phyloP scores from a whole-genome alignment of 1,140 invertebrate genomes.

The Drosophila varians region DNA sequence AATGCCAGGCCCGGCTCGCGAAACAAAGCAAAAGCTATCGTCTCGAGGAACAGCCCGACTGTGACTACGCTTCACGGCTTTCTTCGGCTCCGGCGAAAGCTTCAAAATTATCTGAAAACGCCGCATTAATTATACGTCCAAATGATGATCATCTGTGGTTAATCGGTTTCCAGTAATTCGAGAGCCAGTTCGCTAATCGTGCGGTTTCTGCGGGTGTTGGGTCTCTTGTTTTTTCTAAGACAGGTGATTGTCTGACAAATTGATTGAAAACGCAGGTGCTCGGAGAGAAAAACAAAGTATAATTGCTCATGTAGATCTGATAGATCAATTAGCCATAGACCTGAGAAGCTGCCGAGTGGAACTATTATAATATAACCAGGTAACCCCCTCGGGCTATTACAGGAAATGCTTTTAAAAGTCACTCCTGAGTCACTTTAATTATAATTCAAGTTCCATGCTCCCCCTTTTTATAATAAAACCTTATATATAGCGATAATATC shows the following conservation, averaged over 20 bases:
- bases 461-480: not conserved
- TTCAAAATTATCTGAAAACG: constrained; percentile 30
- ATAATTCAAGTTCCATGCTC: not conserved
- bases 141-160: constrained; percentile 33
- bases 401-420: not conserved
- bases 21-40: constrained; percentile 43
- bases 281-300: constrained; percentile 31
- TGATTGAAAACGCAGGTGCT: constrained; percentile 18
- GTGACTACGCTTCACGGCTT: constrained; percentile 41
- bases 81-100: constrained; percentile 46
- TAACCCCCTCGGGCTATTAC: not conserved
- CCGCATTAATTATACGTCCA: constrained; percentile 21
- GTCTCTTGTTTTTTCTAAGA: constrained; percentile 32
- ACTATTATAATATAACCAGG: not conserved
- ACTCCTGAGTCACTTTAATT: not conserved
- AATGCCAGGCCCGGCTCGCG: constrained; percentile 27
- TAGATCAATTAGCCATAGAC: constrained; percentile 30
- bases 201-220: constrained; percentile 28
- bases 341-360: not conserved
- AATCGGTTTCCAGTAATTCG: constrained; percentile 45
- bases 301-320: constrained; percentile 44
- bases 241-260: constrained; percentile 60
- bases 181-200: constrained; percentile 36
- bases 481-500: constrained; percentile 4
- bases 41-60: constrained; percentile 10